Percentiles rank a stretch among this genome's conserved stretches.
These are phyloP conservation scores for Meteorus colon DNA, from an alignment of 2,888 invertebrate species.

Conservation along the genomic window DNA sequence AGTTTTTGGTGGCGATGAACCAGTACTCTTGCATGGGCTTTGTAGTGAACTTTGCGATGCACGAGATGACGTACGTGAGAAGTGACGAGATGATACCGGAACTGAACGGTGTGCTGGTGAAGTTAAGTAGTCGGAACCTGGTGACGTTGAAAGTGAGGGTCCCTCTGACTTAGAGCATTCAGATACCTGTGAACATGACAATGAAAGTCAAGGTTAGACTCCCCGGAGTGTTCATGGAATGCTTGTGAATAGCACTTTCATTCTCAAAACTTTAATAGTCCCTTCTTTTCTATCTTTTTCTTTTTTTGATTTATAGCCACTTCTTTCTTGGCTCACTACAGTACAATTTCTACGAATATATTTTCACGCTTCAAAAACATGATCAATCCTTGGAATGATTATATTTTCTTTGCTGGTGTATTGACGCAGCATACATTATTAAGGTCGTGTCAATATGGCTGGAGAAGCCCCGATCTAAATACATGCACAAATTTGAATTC, in stretches of 20 bases:
- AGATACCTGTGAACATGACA: conserved; percentile 75
- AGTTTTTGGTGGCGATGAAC: conserved; percentile 78
- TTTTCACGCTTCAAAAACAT: background rate
- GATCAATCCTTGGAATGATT: background rate
- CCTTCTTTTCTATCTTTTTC: too few species aligned
- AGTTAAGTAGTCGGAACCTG: conserved; percentile 77
- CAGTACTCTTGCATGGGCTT: conserved; percentile 81
- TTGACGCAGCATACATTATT: background rate
- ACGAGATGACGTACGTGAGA: conserved; percentile 78
- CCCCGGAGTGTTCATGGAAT: background rate
- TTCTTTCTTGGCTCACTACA: too few species aligned
- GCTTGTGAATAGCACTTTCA: background rate
- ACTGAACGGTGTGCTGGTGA: conserved; percentile 80
- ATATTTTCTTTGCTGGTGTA: background rate
- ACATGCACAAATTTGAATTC: background rate
- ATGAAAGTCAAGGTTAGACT: background rate
- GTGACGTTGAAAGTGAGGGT: conserved; percentile 81
- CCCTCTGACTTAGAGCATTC: conserved; percentile 85
- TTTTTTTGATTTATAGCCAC: too few species aligned
- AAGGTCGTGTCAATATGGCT: background rate
- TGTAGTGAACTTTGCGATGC: conserved; percentile 79
- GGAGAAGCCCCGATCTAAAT: background rate
- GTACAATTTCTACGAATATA: too few species aligned
- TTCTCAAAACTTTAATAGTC: background rate
- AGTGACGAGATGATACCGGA: conserved; percentile 79